phyloP scores from a whole-genome alignment of 2,113 vertebrate genomes.

The Carassius auratus region DNA sequence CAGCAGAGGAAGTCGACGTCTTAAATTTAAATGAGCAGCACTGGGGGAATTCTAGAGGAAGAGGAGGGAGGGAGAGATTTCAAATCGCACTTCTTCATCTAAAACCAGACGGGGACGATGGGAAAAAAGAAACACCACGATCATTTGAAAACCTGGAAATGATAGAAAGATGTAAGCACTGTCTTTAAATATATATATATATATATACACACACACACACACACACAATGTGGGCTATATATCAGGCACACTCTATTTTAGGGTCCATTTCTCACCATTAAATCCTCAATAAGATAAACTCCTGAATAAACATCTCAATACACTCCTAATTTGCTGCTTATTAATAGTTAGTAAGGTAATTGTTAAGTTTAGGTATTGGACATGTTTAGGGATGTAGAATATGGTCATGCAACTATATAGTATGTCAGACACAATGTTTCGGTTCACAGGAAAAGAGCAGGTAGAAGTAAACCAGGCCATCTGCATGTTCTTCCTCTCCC shows the following conservation, averaged over 20 bases:
- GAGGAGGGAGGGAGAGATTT: neutral
- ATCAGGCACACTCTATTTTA: too few relatives aligned
- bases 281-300: too few relatives aligned
- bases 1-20: constrained; percentile 41
- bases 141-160: neutral
- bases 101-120: neutral
- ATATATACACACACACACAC: too few relatives aligned
- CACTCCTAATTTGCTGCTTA: too few relatives aligned
- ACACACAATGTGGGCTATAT: too few relatives aligned
- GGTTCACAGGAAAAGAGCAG: neutral
- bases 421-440: neutral
- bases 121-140: neutral
- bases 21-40: constrained; percentile 50
- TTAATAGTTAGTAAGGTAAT: too few relatives aligned
- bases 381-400: too few relatives aligned
- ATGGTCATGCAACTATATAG: too few relatives aligned
- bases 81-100: neutral
- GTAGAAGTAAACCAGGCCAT: constrained; percentile 30
- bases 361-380: too few relatives aligned
- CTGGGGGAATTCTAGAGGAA: constrained; percentile 27
- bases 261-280: too few relatives aligned
- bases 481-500: constrained; percentile 22
- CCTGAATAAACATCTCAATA: too few relatives aligned
- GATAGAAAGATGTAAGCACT: neutral
- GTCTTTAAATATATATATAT: neutral